Evolutionary conservation across 2,888 invertebrate genomes (phyloP).

Genomic region (Phytoseiulus persimilis): DNA sequence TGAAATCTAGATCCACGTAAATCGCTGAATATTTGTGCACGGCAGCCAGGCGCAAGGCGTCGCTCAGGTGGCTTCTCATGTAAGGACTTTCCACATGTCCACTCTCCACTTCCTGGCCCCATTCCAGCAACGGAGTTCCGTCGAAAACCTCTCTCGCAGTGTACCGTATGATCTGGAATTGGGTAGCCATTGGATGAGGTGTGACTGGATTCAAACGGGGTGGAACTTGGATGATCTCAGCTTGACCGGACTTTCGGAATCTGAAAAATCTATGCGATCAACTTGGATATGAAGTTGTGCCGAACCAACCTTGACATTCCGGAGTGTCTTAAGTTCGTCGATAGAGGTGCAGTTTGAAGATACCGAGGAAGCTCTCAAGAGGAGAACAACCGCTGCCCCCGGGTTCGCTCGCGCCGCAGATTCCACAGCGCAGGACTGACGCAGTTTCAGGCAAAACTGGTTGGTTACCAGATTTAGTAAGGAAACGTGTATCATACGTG

Average conservation of each 20-base stretch:
- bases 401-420: neutral
- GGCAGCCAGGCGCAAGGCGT: neutral
- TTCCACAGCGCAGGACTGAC: constrained; percentile 11
- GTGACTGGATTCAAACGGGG: too few species aligned
- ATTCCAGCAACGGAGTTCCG: neutral
- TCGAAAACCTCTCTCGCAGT: neutral
- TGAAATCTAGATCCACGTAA: constrained; percentile 6
- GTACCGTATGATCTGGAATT: neutral
- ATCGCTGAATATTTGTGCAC: constrained; percentile 10
- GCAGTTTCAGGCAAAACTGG: neutral
- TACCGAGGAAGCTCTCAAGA: neutral
- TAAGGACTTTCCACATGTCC: neutral
- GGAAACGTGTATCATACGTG: too few species aligned
- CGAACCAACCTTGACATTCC: neutral
- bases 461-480: too few species aligned
- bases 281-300: too few species aligned
- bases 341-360: neutral
- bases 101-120: neutral
- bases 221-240: too few species aligned
- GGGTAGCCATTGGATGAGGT: too few species aligned
- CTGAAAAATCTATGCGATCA: too few species aligned
- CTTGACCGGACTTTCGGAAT: too few species aligned
- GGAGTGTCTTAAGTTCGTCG: neutral
- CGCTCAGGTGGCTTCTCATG: neutral
- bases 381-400: neutral